phyloP scores from a whole-genome alignment of 2,888 invertebrate species.

The Leptura quadrifasciata region DNA sequence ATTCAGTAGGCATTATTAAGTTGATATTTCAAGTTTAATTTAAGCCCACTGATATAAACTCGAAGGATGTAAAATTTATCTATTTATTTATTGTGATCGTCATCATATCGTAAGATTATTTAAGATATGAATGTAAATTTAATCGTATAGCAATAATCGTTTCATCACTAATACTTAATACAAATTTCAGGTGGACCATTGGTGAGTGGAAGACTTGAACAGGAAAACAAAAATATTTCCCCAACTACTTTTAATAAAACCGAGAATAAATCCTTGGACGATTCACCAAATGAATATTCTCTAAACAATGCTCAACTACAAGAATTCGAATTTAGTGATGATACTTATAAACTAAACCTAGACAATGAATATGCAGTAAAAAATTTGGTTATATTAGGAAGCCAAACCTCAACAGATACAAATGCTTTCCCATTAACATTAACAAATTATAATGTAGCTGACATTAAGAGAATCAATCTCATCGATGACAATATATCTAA shows the following conservation, averaged over 20 bases:
- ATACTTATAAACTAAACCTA: slow-evolving; percentile 28
- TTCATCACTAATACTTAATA: no score
- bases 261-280: neutral
- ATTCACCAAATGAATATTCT: slow-evolving; percentile 11
- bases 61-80: no score
- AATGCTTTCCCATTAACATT: slow-evolving; percentile 30
- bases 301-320: slow-evolving; percentile 22
- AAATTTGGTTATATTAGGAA: slow-evolving; percentile 24
- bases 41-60: no score
- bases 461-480: slow-evolving; percentile 25
- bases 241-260: neutral
- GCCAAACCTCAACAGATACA: slow-evolving; percentile 18
- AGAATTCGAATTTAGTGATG: slow-evolving; percentile 29
- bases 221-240: slow-evolving; percentile 7
- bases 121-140: no score
- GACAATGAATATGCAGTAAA: slow-evolving; percentile 39
- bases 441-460: slow-evolving; percentile 20
- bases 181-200: slow-evolving; percentile 39
- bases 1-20: no score
- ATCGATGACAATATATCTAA: slow-evolving; percentile 23
- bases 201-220: slow-evolving; percentile 32
- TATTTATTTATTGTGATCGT: no score
- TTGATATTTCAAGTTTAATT: no score
- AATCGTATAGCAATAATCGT: no score
- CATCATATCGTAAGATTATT: no score